Conservation (phyloP, 2,888 invertebrate species). For the Autographa pulchrina region DNA sequence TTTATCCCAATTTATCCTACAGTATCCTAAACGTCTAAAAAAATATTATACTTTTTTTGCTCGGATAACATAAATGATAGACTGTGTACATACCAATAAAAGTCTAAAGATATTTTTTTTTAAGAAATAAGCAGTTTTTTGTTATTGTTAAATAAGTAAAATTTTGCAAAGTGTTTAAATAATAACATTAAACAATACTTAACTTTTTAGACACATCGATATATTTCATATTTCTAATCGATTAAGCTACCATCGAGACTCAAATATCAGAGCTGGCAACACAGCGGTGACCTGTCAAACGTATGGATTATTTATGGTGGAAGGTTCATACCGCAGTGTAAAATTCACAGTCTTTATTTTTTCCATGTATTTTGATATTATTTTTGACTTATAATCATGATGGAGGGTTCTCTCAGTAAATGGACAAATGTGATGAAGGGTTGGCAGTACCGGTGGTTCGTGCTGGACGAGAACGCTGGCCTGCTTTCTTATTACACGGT, state of each 20-base stretch:
- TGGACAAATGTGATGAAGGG: conserved; percentile 99
- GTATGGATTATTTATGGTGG: conserved; percentile 84
- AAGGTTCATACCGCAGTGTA: conserved; percentile 74
- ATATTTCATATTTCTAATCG: not conserved
- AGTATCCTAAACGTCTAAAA: no score
- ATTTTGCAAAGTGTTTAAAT: no score
- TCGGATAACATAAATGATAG: no score
- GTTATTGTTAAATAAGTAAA: no score
- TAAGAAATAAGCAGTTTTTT: no score
- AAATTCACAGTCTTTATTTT: conserved; percentile 81
- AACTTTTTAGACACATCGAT: not conserved
- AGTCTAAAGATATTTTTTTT: no score
- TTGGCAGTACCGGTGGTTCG: conserved; percentile 99
- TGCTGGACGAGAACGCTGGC: conserved; percentile 98
- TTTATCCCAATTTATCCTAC: conserved; percentile 23
- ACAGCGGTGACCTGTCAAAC: conserved; percentile 73
- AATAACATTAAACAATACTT: no score
- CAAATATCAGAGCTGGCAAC: conserved; percentile 65
- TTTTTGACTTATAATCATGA: conserved; percentile 86
- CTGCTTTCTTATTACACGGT: conserved; percentile 99
- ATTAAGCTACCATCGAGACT: conserved; percentile 29
- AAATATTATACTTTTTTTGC: no score
- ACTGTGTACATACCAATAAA: no score
- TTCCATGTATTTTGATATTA: conserved; percentile 78
- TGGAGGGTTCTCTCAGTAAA: conserved; percentile 98